Conservation (phyloP, 2,797 vertebrate genomes). For the Telmatherina bonti region DNA sequence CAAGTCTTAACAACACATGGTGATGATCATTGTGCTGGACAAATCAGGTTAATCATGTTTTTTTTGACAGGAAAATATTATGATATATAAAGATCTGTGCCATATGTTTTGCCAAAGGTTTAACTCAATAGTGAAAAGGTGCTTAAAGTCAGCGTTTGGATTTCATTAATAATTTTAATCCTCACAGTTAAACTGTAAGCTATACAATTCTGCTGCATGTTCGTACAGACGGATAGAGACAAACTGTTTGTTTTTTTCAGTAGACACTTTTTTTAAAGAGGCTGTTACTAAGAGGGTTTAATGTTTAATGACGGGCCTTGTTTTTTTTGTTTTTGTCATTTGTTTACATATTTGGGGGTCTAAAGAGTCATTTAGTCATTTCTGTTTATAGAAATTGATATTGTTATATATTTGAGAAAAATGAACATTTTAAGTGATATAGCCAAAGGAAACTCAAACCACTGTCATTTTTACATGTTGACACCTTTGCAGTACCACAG, state of each 20-base stretch:
- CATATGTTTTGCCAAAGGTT: conserved; percentile 1
- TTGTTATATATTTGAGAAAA: not conserved
- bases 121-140: not conserved
- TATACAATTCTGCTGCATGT: not conserved
- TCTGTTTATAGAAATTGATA: not conserved
- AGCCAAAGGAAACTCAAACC: conserved; percentile 12
- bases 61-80: conserved; percentile 4
- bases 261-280: not conserved
- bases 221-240: not conserved
- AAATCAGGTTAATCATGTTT: not conserved
- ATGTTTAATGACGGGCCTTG: too few relatives aligned
- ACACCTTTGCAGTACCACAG: not conserved
- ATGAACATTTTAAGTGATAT: conserved; percentile 3
- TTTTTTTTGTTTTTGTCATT: not conserved
- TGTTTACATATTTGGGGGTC: too few relatives aligned
- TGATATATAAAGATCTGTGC: not conserved
- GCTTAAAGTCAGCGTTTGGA: not conserved
- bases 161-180: not conserved
- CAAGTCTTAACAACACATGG: not conserved
- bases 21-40: not conserved
- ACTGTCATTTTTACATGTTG: conserved; percentile 17
- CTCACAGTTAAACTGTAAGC: not conserved
- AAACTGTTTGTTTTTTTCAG: not conserved
- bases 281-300: not conserved
- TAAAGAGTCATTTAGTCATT: not conserved